These are phyloP conservation scores for Drosophila trapezifrons DNA, from an alignment of 1,140 invertebrate species.

Conservation along the genomic window DNA sequence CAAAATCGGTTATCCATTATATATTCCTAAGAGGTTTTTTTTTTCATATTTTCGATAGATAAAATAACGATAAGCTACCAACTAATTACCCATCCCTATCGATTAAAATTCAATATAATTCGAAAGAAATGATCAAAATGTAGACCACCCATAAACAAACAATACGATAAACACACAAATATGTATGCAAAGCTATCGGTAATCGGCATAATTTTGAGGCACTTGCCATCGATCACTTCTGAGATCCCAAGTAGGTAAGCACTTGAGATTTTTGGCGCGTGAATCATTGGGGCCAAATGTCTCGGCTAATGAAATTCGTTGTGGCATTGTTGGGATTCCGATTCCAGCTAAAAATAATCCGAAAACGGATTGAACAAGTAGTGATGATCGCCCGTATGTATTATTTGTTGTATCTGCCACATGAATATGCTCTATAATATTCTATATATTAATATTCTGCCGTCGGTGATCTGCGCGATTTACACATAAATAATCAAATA, in stretches of 20 bases:
- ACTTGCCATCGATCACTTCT: conserved; percentile 26
- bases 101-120: too few species aligned
- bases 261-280: conserved; percentile 19
- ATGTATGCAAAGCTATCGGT: neutral
- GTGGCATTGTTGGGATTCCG: conserved; percentile 48
- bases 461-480: conserved; percentile 60
- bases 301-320: conserved; percentile 29
- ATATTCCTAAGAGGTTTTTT: too few species aligned
- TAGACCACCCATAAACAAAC: neutral
- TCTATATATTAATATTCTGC: conserved; percentile 12
- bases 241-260: neutral
- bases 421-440: conserved; percentile 10
- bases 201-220: conserved; percentile 3
- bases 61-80: too few species aligned
- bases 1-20: too few species aligned
- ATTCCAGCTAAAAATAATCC: conserved; percentile 61
- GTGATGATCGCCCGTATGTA: conserved; percentile 28
- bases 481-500: conserved; percentile 66
- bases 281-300: conserved; percentile 49
- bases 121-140: too few species aligned
- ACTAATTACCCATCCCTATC: too few species aligned
- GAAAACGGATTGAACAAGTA: conserved; percentile 31
- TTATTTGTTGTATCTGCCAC: conserved; percentile 10
- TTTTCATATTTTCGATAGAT: too few species aligned
- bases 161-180: neutral